Evolutionary conservation across 1,140 invertebrate species (phyloP), one percentile per base, ranked within the genome.

Genomic region (Leptestheria dahalacensis): DNA sequence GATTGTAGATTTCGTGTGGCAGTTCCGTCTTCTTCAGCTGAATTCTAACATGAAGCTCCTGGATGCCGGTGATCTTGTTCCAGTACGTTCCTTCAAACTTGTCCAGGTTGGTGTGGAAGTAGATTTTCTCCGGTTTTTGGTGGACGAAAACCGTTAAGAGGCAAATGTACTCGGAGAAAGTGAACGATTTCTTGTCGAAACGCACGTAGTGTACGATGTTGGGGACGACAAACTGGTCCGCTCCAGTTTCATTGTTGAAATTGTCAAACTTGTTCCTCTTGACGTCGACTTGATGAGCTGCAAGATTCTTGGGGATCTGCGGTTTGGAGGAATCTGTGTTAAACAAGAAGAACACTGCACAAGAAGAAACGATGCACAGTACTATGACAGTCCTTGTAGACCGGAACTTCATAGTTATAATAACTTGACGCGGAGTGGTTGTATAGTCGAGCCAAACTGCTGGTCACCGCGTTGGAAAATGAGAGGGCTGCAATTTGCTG

Each of bases 21-120:
- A 64, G 57, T 12, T 56, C 47, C 3, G 64, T 60, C 26, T 54
- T 57, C 33, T 33, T 33, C 3, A 68, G 29, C 2, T 46, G 29
- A 49, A 63, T 55, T 21, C 61, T 41, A 15, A 29, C 48, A 1
- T 29, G 24, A 3, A 62, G 51, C 49, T 62, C 61, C 18, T 28
- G 23, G 23, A 57, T 49, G 20, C 53, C n/a, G 20, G 28, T 12
- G 20, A 64, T 51, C 51, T 28, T 23, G 4, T 60, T 33, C 64
- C 64, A 65, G 53, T 62, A 65, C 18, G 18, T 18, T 9, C 64
- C 64, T 15, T 3, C 56, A 3, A 70, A 53, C 20, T 61, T 25
- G 11, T 61, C 49, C 10, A 68, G 60, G 58, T 70, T 64, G 15
- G 65, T 67, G 50, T 70, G 69, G 15, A 70, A 63, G 11, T 65